Evolutionary conservation across 2,888 invertebrate genomes (phyloP).

Genomic region (Pecten maximus): DNA sequence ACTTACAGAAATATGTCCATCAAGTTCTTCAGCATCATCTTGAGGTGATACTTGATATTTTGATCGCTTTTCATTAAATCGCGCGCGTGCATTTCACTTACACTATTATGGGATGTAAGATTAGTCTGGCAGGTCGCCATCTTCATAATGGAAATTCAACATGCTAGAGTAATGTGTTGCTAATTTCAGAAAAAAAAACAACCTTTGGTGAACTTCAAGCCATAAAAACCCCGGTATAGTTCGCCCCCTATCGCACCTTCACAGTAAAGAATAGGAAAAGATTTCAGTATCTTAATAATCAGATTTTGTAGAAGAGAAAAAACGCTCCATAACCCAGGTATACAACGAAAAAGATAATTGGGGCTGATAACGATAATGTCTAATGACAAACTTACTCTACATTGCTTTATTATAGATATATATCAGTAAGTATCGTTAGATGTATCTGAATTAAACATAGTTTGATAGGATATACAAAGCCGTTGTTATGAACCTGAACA

Average conservation of each 20-base stretch:
- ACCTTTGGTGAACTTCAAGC: background rate
- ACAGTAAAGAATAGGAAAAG: background rate
- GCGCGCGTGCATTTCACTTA: constrained; percentile 24
- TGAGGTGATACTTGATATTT: background rate
- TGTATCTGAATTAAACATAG: too few species aligned
- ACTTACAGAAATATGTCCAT: background rate
- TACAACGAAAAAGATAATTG: too few species aligned
- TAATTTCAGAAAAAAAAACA: background rate
- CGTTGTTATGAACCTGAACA: too few species aligned
- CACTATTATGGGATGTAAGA: constrained; percentile 17
- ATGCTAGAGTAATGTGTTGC: background rate
- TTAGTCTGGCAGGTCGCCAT: background rate
- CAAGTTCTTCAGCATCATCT: background rate
- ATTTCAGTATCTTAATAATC: background rate
- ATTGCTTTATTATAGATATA: too few species aligned
- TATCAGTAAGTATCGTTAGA: too few species aligned
- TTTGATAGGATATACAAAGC: too few species aligned
- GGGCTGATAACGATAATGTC: too few species aligned
- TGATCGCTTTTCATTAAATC: constrained; percentile 18
- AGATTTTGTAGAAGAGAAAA: too few species aligned
- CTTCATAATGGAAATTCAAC: background rate
- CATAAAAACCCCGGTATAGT: background rate
- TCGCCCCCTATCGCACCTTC: background rate
- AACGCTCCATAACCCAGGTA: too few species aligned
- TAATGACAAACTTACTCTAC: too few species aligned